Conservation (phyloP, 2,113 vertebrate genomes). For the Anolis sagrei region DNA sequence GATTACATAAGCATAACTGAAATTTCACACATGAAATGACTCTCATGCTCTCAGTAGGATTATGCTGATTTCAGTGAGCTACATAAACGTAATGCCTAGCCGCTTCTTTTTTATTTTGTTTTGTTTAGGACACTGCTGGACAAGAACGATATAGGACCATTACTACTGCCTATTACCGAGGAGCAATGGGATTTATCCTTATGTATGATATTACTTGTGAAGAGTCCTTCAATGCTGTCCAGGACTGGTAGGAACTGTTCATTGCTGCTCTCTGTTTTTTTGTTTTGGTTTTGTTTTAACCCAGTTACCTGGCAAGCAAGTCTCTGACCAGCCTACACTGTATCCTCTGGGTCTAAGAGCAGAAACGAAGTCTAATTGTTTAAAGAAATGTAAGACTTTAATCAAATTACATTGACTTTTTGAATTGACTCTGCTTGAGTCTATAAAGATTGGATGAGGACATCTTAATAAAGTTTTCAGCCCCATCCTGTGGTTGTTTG, state of each 20-base stretch:
- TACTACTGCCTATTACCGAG: slow-evolving; percentile 97
- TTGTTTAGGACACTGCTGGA: slow-evolving; percentile 92
- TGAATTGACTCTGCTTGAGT: background rate
- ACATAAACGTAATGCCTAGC: slow-evolving; percentile 9
- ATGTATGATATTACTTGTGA: slow-evolving; percentile 99
- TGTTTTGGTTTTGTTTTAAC: background rate
- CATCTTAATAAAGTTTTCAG: background rate
- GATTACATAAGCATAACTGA: background rate
- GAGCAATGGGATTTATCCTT: slow-evolving; percentile 98
- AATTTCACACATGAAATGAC: background rate
- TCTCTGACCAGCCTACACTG: background rate
- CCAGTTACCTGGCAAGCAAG: background rate
- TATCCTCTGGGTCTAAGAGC: background rate
- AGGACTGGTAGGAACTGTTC: slow-evolving; percentile 88
- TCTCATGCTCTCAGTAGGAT: background rate
- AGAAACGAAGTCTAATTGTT: background rate
- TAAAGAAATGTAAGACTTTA: background rate
- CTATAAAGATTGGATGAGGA: background rate
- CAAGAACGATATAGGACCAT: slow-evolving; percentile 98
- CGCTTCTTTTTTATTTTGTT: slow-evolving; percentile 25
- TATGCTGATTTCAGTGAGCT: slow-evolving; percentile 2
- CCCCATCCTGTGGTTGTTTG: background rate
- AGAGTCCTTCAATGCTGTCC: slow-evolving; percentile 96
- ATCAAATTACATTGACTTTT: background rate
- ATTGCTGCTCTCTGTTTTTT: slow-evolving; percentile 1